phyloP scores from a whole-genome alignment of 1,140 invertebrate genomes.

The Theocolax elegans region DNA sequence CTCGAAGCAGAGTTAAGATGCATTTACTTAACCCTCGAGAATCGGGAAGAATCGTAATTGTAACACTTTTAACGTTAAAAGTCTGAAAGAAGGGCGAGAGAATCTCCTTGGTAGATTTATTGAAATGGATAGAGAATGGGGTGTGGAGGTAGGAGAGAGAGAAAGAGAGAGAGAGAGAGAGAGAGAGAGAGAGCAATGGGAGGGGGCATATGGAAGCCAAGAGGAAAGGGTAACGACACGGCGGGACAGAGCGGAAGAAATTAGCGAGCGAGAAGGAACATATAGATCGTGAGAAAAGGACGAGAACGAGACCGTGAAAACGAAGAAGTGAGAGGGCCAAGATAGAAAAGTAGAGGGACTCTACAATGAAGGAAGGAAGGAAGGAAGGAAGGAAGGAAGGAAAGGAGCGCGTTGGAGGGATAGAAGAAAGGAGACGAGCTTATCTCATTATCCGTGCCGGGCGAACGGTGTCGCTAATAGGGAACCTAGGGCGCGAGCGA shows the following conservation, averaged over 20 bases:
- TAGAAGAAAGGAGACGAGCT: conserved; percentile 14
- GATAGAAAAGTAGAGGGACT: conserved; percentile 19
- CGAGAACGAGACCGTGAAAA: too few species aligned
- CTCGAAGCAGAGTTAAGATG: too few species aligned
- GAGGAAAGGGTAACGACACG: too few species aligned
- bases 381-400: too few species aligned
- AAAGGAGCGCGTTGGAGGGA: too few species aligned
- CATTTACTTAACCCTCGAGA: too few species aligned
- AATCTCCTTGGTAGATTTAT: conserved; percentile 11
- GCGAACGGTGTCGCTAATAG: conserved; percentile 21
- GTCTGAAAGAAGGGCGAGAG: background rate
- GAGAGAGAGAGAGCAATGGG: too few species aligned
- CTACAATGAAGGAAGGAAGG: too few species aligned
- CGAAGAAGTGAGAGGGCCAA: conserved; percentile 4
- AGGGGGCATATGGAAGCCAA: background rate
- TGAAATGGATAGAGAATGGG: background rate
- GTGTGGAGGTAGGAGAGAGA: background rate
- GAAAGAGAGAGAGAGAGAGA: background rate
- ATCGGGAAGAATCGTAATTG: too few species aligned
- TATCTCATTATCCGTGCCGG: conserved; percentile 31
- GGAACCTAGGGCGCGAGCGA: background rate
- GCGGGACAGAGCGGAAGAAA: conserved; percentile 3
- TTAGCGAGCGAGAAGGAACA: background rate
- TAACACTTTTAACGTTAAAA: background rate
- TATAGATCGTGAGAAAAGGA: background rate